These are phyloP conservation scores for Nyleta sp. DNA, from an alignment of 2,888 invertebrate genomes.

Conservation along the genomic window DNA sequence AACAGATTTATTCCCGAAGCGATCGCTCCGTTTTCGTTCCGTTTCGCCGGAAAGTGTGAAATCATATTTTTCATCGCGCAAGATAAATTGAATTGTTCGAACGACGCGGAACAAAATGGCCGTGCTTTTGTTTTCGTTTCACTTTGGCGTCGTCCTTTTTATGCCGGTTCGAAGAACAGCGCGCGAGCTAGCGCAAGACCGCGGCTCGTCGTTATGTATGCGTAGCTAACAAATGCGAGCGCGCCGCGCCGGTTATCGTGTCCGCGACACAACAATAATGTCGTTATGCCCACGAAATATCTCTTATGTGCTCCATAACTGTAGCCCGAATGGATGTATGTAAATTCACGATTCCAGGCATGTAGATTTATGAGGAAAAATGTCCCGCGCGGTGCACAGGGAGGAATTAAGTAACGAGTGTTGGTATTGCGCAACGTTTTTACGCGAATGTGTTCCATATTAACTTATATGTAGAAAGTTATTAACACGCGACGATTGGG, in stretches of 20 bases:
- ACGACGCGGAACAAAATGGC: no score
- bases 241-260: constrained; percentile 51
- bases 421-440: constrained; percentile 55
- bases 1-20: constrained; percentile 9
- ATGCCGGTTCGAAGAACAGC: no score
- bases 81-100: no score
- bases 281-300: constrained; percentile 64
- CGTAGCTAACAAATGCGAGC: constrained; percentile 45
- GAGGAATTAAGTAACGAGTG: constrained; percentile 56
- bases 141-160: no score
- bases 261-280: constrained; percentile 63
- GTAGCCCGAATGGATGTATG: constrained; percentile 49
- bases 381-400: constrained; percentile 29
- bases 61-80: no score
- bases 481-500: constrained; percentile 23
- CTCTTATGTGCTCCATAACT: constrained; percentile 54
- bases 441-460: constrained; percentile 27
- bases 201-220: constrained; percentile 24
- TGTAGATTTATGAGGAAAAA: constrained; percentile 62
- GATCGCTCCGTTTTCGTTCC: neutral
- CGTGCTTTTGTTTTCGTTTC: no score
- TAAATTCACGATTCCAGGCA: constrained; percentile 57
- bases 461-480: constrained; percentile 40
- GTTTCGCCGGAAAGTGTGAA: no score
- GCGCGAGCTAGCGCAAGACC: constrained; percentile 8